Base-by-base conservation (phyloP, 2,888 invertebrate genomes). In the Rhogogaster chlorosoma region DNA sequence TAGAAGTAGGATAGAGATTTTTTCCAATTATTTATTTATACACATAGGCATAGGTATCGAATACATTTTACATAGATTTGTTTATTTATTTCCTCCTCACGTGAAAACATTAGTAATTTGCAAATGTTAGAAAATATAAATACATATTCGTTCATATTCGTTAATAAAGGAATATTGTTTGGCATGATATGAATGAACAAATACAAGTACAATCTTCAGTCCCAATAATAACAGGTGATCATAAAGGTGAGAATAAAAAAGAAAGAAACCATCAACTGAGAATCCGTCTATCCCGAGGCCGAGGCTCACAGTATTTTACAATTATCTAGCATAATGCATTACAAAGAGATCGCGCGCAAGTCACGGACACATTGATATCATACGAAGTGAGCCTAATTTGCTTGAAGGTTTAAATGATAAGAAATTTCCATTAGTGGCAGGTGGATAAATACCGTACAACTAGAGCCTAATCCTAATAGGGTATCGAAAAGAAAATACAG, bases 51-150 rank as follows among this genome's bases (percentile, higher is more conserved):
- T 77, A 49, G 29, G 29, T 45, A 49, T 45, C 29, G 45, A 18
- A 77, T 49, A 77, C 75, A 77, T 67, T 42, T 42, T 73, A 71
- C 36, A 49, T 49, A 38, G 57, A 78, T 45, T 45, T 32, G n/a
- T 78, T 61, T 26, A 49, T 77, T 77, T 77, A 49, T 49, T 77
- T 29, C 15, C 53, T 26, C 29, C 29, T 7, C 26, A 29, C 15
- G 18, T 12, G 26, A 15, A 42, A 49, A 49, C 75, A 77, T 77
- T 45, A 15, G 26, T 42, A 29, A 29, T 77, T 49, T 77, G 45
- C 22, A 77, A 77, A 49, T 45, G 75, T 78, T 61, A 78, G 36
- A 53, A 57, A 78, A 78, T 78, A 78, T 32, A 49, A 26, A 78
- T 36, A 78, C n/a, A 38, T 78, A 38, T 36, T 42, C 22, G 42